phyloP scores from a whole-genome alignment of 2,113 vertebrate genomes.

The Chloropsis hardwickii region DNA sequence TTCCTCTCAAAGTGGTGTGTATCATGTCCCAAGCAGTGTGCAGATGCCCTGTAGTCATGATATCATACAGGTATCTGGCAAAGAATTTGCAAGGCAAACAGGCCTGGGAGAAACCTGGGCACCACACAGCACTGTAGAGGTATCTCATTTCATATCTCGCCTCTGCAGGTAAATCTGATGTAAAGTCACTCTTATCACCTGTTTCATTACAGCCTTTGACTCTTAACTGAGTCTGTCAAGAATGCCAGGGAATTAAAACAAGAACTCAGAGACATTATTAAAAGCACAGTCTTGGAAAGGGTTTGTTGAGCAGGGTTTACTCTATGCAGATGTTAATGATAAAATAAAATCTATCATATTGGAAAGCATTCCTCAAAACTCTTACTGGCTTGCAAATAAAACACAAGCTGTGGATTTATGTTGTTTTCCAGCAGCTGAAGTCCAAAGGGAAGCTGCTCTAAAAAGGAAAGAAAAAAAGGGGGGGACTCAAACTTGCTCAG shows the following conservation, averaged over 20 bases:
- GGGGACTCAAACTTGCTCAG: background rate
- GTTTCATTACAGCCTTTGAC: background rate
- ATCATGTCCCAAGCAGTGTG: background rate
- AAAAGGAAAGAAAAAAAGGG: background rate
- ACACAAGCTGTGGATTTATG: background rate
- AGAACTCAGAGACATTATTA: background rate
- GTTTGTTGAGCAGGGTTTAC: background rate
- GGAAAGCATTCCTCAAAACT: background rate
- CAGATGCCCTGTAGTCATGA: background rate
- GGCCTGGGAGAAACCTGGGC: background rate
- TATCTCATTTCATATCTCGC: background rate
- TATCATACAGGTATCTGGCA: background rate
- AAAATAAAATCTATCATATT: background rate
- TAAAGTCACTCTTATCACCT: background rate
- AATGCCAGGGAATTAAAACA: background rate
- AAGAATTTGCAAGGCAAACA: background rate
- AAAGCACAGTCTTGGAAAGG: background rate
- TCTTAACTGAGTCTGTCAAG: background rate
- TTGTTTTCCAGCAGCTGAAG: background rate
- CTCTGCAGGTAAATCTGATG: background rate
- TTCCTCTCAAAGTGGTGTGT: background rate
- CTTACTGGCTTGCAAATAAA: background rate
- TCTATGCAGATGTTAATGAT: background rate
- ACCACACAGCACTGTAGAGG: background rate
- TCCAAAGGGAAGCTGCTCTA: background rate